Percentiles rank a stretch among this genome's conserved stretches.
phyloP scores from a whole-genome alignment of 2,888 invertebrate species.

The Lamellibrachia satsuma region DNA sequence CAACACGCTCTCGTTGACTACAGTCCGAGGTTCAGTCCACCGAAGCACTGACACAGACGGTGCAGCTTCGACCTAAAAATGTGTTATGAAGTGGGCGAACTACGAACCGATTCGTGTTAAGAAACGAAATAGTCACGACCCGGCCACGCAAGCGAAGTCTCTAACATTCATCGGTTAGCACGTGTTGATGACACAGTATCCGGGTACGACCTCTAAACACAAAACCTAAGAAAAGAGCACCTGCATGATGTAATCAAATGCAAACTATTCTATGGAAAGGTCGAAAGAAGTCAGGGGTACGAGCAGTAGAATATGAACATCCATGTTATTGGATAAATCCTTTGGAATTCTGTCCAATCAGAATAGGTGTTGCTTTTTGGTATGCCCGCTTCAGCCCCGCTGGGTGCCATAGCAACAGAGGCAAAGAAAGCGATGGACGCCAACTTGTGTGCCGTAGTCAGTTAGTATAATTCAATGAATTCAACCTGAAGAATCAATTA shows the following conservation, averaged over 20 bases:
- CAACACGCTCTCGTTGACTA: not conserved
- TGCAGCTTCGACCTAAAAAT: not conserved
- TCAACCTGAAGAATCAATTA: not conserved
- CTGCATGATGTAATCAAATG: slow-evolving; percentile 7
- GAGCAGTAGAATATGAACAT: not conserved
- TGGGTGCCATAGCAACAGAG: not conserved
- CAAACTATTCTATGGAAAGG: slow-evolving; percentile 2
- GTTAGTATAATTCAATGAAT: not conserved
- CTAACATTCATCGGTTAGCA: not conserved
- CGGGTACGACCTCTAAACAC: slow-evolving; percentile 10
- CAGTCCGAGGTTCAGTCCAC: not conserved
- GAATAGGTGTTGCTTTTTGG: not conserved
- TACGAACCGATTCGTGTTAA: not conserved
- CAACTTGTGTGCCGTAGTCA: not conserved
- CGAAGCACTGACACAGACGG: not conserved
- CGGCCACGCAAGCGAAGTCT: not conserved
- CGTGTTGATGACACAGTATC: not conserved
- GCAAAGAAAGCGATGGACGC: slow-evolving; percentile 5
- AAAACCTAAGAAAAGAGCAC: not conserved
- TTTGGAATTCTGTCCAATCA: slow-evolving; percentile 5
- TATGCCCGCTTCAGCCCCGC: not conserved
- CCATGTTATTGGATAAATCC: not conserved
- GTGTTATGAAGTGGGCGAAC: not conserved
- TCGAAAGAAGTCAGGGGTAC: not conserved
- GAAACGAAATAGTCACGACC: not conserved